These are phyloP conservation scores for Zenarchopterus dispar DNA, from an alignment of 2,797 vertebrate species.

Conservation along the genomic window DNA sequence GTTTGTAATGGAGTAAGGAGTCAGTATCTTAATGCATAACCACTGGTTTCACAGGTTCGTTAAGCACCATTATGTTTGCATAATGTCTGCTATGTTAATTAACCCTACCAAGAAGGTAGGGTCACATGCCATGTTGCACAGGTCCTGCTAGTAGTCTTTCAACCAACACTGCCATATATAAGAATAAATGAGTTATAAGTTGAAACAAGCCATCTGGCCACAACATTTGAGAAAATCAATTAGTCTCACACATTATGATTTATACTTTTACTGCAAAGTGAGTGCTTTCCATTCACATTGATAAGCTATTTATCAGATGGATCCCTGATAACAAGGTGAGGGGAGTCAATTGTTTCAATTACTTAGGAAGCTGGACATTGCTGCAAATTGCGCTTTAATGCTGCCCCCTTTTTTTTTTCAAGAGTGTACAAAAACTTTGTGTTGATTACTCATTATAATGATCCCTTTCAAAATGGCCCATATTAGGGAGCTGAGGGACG, in stretches of 20 bases:
- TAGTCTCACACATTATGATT: background rate
- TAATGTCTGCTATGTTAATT: too few relatives aligned
- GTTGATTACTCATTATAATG: too few relatives aligned
- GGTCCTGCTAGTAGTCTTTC: background rate
- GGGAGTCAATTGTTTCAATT: background rate
- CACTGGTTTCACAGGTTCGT: too few relatives aligned
- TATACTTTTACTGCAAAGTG: background rate
- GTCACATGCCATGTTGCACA: too few relatives aligned
- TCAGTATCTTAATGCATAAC: too few relatives aligned
- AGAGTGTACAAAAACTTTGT: too few relatives aligned
- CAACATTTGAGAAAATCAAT: background rate
- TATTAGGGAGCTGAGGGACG: too few relatives aligned
- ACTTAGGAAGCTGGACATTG: background rate
- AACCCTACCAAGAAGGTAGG: too few relatives aligned
- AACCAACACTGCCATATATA: too few relatives aligned
- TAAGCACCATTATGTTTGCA: too few relatives aligned
- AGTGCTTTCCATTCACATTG: background rate
- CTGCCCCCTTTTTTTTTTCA: background rate
- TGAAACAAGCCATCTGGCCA: background rate
- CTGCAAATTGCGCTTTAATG: background rate
- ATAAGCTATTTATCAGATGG: background rate
- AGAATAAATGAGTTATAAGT: background rate
- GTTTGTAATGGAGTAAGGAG: too few relatives aligned
- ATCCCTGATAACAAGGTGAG: background rate
- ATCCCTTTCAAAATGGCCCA: too few relatives aligned